Percentiles rank a stretch among this genome's conserved stretches.
phyloP scores from a whole-genome alignment of 2,113 vertebrate genomes.

The Cochlearius cochlearius region DNA sequence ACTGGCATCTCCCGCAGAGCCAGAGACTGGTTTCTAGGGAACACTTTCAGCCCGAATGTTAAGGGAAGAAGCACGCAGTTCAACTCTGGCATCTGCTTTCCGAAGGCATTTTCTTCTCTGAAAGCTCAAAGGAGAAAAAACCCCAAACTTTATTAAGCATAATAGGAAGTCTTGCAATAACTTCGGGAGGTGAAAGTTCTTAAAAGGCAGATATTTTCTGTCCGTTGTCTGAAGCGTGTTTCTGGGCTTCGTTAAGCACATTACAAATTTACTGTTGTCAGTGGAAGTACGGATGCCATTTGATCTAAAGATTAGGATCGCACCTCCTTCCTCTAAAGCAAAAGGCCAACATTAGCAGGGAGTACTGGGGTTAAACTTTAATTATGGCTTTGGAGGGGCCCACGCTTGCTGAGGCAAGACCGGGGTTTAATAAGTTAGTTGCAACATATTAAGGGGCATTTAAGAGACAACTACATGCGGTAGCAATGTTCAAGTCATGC shows the following conservation, averaged over 20 bases:
- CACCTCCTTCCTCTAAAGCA: slow-evolving; percentile 6
- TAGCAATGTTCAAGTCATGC: background rate
- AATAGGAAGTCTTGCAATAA: background rate
- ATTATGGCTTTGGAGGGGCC: background rate
- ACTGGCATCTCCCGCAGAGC: background rate
- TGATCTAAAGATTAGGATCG: background rate
- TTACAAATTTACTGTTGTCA: background rate
- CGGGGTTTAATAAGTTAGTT: background rate
- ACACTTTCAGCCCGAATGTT: rapidly evolving
- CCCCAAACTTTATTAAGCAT: too few species aligned
- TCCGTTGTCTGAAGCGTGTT: background rate
- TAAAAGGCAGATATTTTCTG: background rate
- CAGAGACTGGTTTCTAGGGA: background rate
- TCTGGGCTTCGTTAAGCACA: background rate
- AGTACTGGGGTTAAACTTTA: background rate
- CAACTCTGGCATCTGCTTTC: background rate
- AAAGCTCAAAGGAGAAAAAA: background rate
- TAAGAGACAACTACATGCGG: background rate
- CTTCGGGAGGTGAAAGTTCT: background rate
- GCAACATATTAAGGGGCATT: background rate
- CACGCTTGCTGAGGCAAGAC: background rate
- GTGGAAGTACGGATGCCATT: background rate
- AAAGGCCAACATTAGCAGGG: background rate
- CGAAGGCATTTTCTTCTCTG: background rate
- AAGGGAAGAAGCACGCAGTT: background rate